Percentiles rank a stretch among this genome's conserved stretches.
phyloP scores from a whole-genome alignment of 2,113 vertebrate genomes.

The Coptodon bakossiorum region DNA sequence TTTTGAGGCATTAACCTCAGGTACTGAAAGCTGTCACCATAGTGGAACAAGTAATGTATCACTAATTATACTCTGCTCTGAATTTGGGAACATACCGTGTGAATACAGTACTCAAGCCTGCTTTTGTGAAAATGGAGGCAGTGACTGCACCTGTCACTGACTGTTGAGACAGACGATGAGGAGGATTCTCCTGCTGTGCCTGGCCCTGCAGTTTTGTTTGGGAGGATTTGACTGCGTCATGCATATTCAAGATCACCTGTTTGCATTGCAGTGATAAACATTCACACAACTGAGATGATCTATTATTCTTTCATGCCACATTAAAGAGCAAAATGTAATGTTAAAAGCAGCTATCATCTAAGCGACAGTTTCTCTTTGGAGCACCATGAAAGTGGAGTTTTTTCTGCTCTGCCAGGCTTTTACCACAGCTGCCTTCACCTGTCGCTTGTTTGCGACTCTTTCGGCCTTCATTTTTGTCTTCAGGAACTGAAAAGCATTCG shows the following conservation, averaged over 20 bases:
- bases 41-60: background rate
- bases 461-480: background rate
- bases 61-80: background rate
- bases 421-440: background rate
- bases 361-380: background rate
- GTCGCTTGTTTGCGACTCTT: background rate
- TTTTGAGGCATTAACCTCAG: background rate
- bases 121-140: background rate
- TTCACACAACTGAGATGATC: background rate
- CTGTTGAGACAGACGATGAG: background rate
- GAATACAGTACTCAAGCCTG: background rate
- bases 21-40: background rate
- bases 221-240: background rate
- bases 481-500: background rate
- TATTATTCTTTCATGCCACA: background rate
- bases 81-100: background rate
- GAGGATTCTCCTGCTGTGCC: background rate
- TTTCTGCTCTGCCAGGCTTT: background rate
- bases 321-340: background rate
- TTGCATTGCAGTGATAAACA: background rate
- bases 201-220: background rate
- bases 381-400: background rate
- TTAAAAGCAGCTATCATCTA: background rate
- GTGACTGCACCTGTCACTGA: background rate
- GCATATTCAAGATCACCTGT: slow-evolving; percentile 32